Evolutionary conservation across 2,888 invertebrate species (phyloP), one percentile per base, ranked within the genome.

Genomic region (Aleiodes leptofemur): DNA sequence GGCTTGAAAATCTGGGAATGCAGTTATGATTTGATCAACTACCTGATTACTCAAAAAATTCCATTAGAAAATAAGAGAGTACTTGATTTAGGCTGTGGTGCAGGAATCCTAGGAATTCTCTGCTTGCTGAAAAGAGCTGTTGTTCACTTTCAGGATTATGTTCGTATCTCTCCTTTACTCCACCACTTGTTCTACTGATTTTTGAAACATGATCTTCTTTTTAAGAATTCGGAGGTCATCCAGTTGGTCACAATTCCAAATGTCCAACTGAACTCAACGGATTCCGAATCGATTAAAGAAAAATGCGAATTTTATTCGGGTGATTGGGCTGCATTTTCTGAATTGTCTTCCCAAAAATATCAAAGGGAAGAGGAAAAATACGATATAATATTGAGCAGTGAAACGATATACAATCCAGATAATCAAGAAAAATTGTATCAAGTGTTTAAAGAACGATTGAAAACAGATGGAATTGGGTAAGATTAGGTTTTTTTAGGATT

Each of bases 1-100:
- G 98, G 98, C 9, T 91, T 97, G 43, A 98, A 98, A 91, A 93
- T 98, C 76, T 98, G 98, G 98, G 98, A 98, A 91, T 97, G 98
- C 85, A 96, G 97, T 5, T 91, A 93, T 83, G 98, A 98, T 88
- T 89, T 98, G 72, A 90, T 94, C 51, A 89, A 92, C 77, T 96
- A 94, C 88, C 87, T 97, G 51, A 84, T 90, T 34, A 82, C 90
- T 51, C 79, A 88, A 55, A 83, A 90, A 48, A 84, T 90, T 16
- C 78, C 89, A 7, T 90, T 93, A 14, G 85, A 91, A 56, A 88
- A 90, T 31, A 93, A 92, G 83, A 90, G 88, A 64, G 93, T 97
- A 0, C 90, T 98, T 69, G 98, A 98, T 91, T 91, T 98, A 76
- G 98, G 98, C 0, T 98, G 98, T 91, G 98, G 98, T 6, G 93